Base-by-base conservation (phyloP, 1,140 invertebrate genomes). In the Chionoecetes opilio region DNA sequence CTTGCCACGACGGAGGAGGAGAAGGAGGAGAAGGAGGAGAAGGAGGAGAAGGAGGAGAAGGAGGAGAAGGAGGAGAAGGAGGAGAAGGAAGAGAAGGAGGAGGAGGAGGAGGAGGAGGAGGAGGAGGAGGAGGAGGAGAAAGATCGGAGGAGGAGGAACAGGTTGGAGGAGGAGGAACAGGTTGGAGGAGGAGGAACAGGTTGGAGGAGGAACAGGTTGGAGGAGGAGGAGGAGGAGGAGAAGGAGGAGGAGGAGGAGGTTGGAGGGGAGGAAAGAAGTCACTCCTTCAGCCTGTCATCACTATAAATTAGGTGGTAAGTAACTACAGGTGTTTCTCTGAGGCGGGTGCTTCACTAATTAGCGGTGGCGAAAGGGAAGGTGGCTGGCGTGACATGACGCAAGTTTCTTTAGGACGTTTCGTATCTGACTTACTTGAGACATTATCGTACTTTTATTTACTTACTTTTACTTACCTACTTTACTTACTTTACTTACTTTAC, bases 171-270 rank as follows among this genome's bases (percentile, higher is more conserved):
- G 41, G 14, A 46, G 41, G 41, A 46, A 46, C 5, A 14, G 14
- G 14, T 46, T 5, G 14, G 14, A 46, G 41, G 14, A 46, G 14
- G 41, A 46, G 14, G 41, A 46, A 46, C 14, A 14, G 14, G 14
- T 46, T 5, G 14, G 14, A 46, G 41, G 14, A 46, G 14, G 41
- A 14, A 14, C 5, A 46, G 14, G n/a, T 75, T n/a, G 6, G 53
- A 75, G 53, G 53, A 75, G 53, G 53, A 75, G 53, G 53, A 75
- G 53, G 53, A 75, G 53, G 63, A 75, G 63, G 63, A n/a, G 63
- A 26, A 75, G n/a, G 63, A 75, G 8, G 21, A 75, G 8, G 63
- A 75, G n/a, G 26, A 75, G n/a, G 63, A 21, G n/a, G 21, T n/a
- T 6, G 63, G 63, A 26, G 9, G 63, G 63, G 6, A 75, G n/a